A percentile compares a stretch with the other conserved stretches of the same genome.
These are phyloP conservation scores for Leucophenga varia DNA, from an alignment of 1,140 invertebrate genomes.

Conservation along the genomic window DNA sequence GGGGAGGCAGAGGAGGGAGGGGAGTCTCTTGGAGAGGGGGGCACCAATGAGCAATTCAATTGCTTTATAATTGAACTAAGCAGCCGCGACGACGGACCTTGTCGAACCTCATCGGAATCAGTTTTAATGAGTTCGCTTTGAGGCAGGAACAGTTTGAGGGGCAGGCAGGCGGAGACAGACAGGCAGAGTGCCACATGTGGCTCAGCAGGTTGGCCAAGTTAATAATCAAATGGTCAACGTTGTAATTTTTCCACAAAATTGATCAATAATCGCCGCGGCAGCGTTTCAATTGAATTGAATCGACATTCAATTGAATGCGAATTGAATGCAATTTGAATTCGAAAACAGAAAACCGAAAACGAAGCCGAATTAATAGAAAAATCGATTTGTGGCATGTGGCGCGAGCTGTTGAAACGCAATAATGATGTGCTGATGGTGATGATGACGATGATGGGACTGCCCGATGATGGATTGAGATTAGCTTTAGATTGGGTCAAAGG, in stretches of 20 bases:
- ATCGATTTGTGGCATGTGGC: conserved; percentile 27
- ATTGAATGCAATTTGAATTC: conserved; percentile 33
- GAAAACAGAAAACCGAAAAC: too few relatives aligned
- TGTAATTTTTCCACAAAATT: conserved; percentile 27
- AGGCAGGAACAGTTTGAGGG: too few relatives aligned
- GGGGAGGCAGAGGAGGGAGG: not conserved
- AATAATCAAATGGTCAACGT: conserved; percentile 49
- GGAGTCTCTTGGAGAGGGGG: conserved; percentile 2
- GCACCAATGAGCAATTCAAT: conserved; percentile 36
- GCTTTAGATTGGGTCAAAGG: too few relatives aligned
- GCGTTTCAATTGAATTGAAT: too few relatives aligned
- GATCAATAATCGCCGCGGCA: conserved; percentile 28
- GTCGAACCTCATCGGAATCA: conserved; percentile 9
- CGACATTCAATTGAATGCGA: conserved; percentile 36
- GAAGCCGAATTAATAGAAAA: conserved; percentile 40
- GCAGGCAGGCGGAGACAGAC: too few relatives aligned
- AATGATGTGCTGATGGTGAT: conserved; percentile 21
- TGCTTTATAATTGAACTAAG: conserved; percentile 52
- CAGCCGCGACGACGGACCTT: conserved; percentile 27
- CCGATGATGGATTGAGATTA: conserved; percentile 40
- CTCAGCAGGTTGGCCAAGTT: conserved; percentile 47
- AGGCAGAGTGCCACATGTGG: too few relatives aligned
- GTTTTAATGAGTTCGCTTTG: too few relatives aligned
- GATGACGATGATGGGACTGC: conserved; percentile 21
- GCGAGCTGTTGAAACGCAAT: conserved; percentile 2